phyloP scores from a whole-genome alignment of 30 jellyfish, hydroid and myxozoan species.

The Haliclystus octoradiatus region DNA sequence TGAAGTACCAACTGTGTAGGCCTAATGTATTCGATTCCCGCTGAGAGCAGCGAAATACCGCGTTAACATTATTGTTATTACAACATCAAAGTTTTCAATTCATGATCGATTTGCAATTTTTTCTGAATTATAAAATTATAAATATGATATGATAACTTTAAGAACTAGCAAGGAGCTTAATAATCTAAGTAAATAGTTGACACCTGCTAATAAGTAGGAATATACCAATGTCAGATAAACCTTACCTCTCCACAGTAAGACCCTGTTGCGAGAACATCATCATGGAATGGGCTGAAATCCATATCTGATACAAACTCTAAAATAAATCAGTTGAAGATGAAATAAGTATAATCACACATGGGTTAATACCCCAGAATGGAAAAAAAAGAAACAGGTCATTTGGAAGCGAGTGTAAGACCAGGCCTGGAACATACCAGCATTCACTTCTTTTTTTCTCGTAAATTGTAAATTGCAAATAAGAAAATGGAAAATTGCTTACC shows the following conservation, averaged over 20 bases:
- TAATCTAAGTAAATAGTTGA: not conserved
- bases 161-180: not conserved
- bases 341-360: not conserved
- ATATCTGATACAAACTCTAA: slow-evolving; percentile 69
- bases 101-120: slow-evolving; percentile 32
- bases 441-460: too few species aligned
- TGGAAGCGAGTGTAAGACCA: too few species aligned
- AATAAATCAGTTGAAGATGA: not conserved
- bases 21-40: too few species aligned
- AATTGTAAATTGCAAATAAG: too few species aligned
- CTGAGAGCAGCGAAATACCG: too few species aligned
- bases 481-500: slow-evolving; percentile 31
- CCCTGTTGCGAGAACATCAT: slow-evolving; percentile 56
- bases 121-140: slow-evolving; percentile 45
- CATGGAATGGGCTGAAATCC: slow-evolving; percentile 76
- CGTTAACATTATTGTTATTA: too few species aligned
- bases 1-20: too few species aligned
- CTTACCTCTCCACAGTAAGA: slow-evolving; percentile 76
- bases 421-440: too few species aligned
- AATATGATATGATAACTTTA: slow-evolving; percentile 57
- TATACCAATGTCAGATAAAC: not conserved
- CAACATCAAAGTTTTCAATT: too few species aligned
- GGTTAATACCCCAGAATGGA: too few species aligned
- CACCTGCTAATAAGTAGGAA: not conserved
- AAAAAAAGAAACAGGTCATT: too few species aligned